Evolutionary conservation across 2,888 invertebrate genomes (phyloP).

Genomic region (Dione juno): DNA sequence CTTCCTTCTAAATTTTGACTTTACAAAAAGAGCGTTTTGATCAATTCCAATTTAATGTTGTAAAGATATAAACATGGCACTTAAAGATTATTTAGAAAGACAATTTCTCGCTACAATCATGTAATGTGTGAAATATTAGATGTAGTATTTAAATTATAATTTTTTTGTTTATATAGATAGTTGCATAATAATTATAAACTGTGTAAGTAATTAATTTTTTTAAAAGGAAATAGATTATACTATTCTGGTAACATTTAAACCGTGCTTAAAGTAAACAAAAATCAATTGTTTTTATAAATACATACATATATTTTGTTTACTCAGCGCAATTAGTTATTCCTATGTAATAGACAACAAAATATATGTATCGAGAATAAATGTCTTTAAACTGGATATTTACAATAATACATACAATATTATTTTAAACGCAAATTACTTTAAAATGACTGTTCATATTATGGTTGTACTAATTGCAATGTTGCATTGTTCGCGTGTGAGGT

Average conservation of each 20-base stretch:
- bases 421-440: constrained; percentile 16
- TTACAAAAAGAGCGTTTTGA: background rate
- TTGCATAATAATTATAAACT: no score
- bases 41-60: background rate
- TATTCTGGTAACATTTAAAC: background rate
- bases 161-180: no score
- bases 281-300: background rate
- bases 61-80: background rate
- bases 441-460: constrained; percentile 1
- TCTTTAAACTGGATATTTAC: no score
- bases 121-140: no score
- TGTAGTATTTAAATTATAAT: no score
- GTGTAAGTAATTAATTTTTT: no score
- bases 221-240: no score
- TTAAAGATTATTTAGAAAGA: no score
- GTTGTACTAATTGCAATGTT: constrained; percentile 15
- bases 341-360: constrained; percentile 6
- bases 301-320: background rate
- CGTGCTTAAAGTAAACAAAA: background rate
- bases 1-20: background rate
- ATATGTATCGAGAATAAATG: background rate
- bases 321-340: background rate
- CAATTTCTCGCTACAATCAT: no score
- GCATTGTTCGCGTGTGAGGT: constrained; percentile 21
- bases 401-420: background rate